phyloP scores from a whole-genome alignment of 2,113 vertebrate species.

The Psophia crepitans region DNA sequence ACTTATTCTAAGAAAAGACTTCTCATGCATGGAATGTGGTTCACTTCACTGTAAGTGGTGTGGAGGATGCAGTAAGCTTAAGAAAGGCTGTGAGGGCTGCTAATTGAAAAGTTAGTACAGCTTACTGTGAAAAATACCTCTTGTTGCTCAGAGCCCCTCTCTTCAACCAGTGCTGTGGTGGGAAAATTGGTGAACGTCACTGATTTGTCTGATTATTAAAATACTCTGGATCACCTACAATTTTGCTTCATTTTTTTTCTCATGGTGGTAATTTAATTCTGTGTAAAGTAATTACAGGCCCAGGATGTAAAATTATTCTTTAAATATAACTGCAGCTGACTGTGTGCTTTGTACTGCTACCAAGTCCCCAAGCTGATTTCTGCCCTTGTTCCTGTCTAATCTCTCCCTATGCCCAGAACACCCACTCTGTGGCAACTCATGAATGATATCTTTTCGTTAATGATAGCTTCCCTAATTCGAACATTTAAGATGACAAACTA shows the following conservation, averaged over 20 bases:
- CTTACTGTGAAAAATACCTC: neutral
- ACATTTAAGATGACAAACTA: neutral
- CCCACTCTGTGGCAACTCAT: neutral
- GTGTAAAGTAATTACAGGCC: constrained; percentile 35
- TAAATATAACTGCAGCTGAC: constrained; percentile 2
- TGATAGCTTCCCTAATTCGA: neutral
- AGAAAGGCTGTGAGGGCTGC: neutral
- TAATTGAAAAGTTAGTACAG: neutral
- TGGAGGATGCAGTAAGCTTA: neutral
- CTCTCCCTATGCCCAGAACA: neutral
- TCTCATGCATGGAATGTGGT: neutral
- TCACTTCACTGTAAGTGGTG: neutral
- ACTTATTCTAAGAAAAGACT: neutral
- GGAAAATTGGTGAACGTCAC: neutral
- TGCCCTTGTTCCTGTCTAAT: neutral
- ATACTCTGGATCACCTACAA: neutral
- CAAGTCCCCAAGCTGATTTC: neutral
- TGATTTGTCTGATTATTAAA: neutral
- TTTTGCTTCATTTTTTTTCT: neutral
- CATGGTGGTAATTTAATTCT: neutral
- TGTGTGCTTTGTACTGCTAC: neutral
- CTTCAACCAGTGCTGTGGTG: neutral
- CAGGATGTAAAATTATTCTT: neutral
- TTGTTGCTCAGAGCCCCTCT: neutral
- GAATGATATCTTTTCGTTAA: neutral